Percentiles rank a stretch among this genome's conserved stretches.
phyloP scores from a whole-genome alignment of 2,797 vertebrate genomes.

The Euthynnus affinis region DNA sequence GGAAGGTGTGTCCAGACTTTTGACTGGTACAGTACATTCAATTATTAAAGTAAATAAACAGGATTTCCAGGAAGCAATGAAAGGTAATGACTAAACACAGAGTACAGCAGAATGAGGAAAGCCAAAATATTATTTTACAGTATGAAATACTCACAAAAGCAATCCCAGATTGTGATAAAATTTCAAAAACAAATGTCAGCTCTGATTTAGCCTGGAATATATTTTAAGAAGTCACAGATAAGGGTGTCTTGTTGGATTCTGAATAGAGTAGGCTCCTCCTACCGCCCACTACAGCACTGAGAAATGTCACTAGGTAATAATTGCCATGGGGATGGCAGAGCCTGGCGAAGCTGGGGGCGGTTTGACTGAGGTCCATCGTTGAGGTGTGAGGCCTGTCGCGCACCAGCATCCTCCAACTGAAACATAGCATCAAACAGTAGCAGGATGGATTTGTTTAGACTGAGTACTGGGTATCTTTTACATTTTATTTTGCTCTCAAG shows the following conservation, averaged over 20 bases:
- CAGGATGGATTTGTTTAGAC: slow-evolving; percentile 2
- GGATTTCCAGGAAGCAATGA: neutral
- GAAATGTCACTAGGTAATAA: slow-evolving; percentile 86
- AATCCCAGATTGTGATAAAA: slow-evolving; percentile 6
- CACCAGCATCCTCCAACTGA: slow-evolving; percentile 42
- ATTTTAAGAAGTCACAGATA: slow-evolving; percentile 67
- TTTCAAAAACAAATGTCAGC: slow-evolving; percentile 27
- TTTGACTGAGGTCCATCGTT: slow-evolving; percentile 81
- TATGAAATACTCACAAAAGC: slow-evolving; percentile 19
- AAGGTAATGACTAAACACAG: neutral
- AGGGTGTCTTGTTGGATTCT: slow-evolving; percentile 61
- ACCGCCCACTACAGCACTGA: slow-evolving; percentile 71
- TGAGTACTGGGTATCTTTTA: neutral
- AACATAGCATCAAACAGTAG: slow-evolving; percentile 27
- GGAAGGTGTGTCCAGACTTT: too few species aligned
- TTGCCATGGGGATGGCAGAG: slow-evolving; percentile 88
- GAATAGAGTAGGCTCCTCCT: slow-evolving; percentile 63
- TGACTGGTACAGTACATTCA: neutral
- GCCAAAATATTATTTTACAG: neutral
- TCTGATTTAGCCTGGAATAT: slow-evolving; percentile 42
- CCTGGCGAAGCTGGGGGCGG: slow-evolving; percentile 78
- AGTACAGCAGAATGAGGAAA: neutral
- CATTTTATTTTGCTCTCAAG: neutral
- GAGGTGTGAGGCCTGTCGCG: slow-evolving; percentile 75
- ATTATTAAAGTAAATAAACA: neutral